phyloP scores from a whole-genome alignment of 2,888 invertebrate species.

The Bembecia ichneumoniformis region DNA sequence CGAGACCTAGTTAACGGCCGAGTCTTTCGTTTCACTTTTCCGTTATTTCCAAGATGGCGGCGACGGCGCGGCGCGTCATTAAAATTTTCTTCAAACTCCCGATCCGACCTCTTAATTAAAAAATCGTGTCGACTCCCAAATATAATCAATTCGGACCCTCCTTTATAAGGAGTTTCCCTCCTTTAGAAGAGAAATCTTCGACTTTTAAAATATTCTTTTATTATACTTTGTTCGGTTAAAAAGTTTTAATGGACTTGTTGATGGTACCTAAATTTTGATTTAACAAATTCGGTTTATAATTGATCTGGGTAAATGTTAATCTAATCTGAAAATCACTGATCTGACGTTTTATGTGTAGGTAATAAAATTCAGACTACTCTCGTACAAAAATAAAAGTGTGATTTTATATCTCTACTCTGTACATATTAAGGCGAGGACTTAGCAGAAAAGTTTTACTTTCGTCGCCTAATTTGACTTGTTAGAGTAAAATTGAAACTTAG shows the following conservation, averaged over 20 bases:
- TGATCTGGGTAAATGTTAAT: too few relatives aligned
- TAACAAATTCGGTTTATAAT: too few relatives aligned
- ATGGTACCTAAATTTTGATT: neutral
- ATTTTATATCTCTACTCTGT: too few relatives aligned
- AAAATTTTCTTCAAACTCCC: slow-evolving; percentile 23
- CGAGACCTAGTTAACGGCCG: neutral
- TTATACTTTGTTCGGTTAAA: slow-evolving; percentile 54
- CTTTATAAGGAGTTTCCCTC: slow-evolving; percentile 11
- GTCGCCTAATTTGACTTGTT: too few relatives aligned
- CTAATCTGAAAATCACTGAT: too few relatives aligned
- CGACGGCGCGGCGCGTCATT: slow-evolving; percentile 25
- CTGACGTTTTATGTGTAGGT: too few relatives aligned
- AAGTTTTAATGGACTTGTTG: slow-evolving; percentile 46
- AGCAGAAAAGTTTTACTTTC: too few relatives aligned
- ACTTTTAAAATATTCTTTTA: slow-evolving; percentile 14
- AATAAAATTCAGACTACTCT: too few relatives aligned
- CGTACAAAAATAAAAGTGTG: too few relatives aligned
- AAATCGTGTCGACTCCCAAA: slow-evolving; percentile 67
- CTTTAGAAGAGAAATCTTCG: neutral
- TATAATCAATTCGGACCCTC: slow-evolving; percentile 56
- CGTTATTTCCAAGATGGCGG: slow-evolving; percentile 9
- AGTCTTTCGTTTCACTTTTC: slow-evolving; percentile 7
- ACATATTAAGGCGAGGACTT: too few relatives aligned
- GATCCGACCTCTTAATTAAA: slow-evolving; percentile 45
- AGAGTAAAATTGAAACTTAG: too few relatives aligned